Conservation (phyloP, 2,113 vertebrate genomes). For the Pongo pygmaeus region DNA sequence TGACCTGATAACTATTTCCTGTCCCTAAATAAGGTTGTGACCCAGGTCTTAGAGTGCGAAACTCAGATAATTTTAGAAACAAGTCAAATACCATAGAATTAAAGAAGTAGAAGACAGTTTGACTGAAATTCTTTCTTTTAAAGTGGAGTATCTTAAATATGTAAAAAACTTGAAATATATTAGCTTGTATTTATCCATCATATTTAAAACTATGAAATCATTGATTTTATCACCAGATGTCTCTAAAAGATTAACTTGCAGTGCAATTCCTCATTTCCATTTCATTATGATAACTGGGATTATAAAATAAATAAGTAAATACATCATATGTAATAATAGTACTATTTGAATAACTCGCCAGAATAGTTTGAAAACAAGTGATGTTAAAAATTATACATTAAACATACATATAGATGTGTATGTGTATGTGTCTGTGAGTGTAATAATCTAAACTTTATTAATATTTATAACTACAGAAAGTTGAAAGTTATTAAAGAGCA, state of each 20-base stretch:
- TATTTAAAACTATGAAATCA: constrained; percentile 52
- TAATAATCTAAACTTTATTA: neutral
- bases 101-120: constrained; percentile 71
- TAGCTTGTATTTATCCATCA: constrained; percentile 41
- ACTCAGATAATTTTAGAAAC: constrained; percentile 93
- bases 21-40: constrained; percentile 93
- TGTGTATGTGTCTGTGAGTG: neutral
- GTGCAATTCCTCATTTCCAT: neutral
- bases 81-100: constrained; percentile 85
- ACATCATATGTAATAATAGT: neutral
- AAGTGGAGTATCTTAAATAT: constrained; percentile 71
- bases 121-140: constrained; percentile 72
- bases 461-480: neutral
- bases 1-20: constrained; percentile 93
- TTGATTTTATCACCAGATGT: constrained; percentile 35
- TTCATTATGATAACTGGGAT: neutral
- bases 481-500: neutral
- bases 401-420: neutral
- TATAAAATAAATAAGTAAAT: constrained; percentile 36
- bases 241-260: constrained; percentile 25
- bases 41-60: constrained; percentile 91
- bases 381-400: neutral
- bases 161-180: constrained; percentile 68
- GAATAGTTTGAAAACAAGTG: neutral
- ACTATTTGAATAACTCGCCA: neutral